Evolutionary conservation across 1,140 invertebrate species (phyloP), one percentile per base, ranked within the genome.

Genomic region (Mycetomoellerius zeteki): DNA sequence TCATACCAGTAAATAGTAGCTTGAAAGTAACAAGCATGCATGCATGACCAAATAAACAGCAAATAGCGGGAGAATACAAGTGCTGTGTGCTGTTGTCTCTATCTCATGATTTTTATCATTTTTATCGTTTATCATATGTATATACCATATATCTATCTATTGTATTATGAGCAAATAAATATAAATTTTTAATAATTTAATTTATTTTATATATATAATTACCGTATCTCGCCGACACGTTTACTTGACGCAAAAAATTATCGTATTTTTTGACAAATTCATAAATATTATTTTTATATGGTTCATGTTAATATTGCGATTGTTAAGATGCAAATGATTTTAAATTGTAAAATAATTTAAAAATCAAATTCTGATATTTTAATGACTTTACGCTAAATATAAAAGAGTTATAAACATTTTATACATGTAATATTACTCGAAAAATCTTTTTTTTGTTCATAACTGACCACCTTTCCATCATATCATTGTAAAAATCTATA

Each of bases 1-100:
- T 93, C 92, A 93, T 62, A 27, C 76, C n/a, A 67, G 86, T 92
- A 89, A 92, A 92, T 86, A 88, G 88, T 89, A 90, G 86, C 33
- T 52, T 50, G 54, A 52, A 69, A n/a, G 86, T 72, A 91, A 80
- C 80, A 64, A 52, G 87, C 65, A 56, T 81, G 50, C 52, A 73
- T 88, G 37, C 76, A 81, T 47, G 60, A 47, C 8, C 65, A 52
- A 60, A 37, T 47, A 60, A 65, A 85, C 56, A 76, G 52, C 24
- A 69, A 62, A 77, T 71, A 30, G 0, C 30, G 19, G 27, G 19
- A 50, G n/a, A 87, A 27, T 21, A 73, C 8, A 16, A 54, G 7
- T 7, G 14, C 10, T 58, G n/a, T 2, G 4, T 27, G 5, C 30
- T 37, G 1, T 33, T 80, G 73, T 47, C 24, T 27, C 8, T 54